Conservation (phyloP, 2,113 vertebrate genomes). For the Haemorhous mexicanus region DNA sequence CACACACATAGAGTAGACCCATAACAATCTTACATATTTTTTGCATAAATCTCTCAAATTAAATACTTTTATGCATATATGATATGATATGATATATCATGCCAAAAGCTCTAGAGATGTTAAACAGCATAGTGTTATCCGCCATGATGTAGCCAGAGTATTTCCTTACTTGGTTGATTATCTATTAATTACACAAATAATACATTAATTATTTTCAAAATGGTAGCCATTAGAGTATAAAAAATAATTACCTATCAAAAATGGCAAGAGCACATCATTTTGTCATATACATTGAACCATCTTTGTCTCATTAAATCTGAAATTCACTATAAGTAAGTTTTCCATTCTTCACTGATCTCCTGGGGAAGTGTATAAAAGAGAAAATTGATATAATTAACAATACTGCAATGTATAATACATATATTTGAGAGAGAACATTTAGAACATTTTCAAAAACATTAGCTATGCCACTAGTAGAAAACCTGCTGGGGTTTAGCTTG, state of each 20-base stretch:
- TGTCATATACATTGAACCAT: slow-evolving; percentile 36
- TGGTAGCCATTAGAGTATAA: slow-evolving; percentile 37
- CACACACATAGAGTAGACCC: not conserved
- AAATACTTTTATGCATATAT: not conserved
- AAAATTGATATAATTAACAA: slow-evolving; percentile 66
- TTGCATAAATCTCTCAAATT: not conserved
- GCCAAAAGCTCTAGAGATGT: not conserved
- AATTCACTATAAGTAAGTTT: slow-evolving; percentile 54
- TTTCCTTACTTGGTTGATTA: slow-evolving; percentile 8
- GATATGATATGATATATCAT: not conserved
- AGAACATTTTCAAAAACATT: slow-evolving; percentile 61
- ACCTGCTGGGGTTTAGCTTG: slow-evolving; percentile 58
- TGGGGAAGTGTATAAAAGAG: slow-evolving; percentile 48
- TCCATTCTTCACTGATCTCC: slow-evolving; percentile 54
- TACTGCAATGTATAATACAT: slow-evolving; percentile 45
- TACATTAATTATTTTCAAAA: slow-evolving; percentile 55
- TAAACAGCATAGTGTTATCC: not conserved
- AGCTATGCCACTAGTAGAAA: slow-evolving; percentile 33
- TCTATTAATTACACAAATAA: slow-evolving; percentile 50
- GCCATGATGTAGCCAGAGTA: not conserved
- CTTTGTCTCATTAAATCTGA: slow-evolving; percentile 65
- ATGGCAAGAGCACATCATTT: slow-evolving; percentile 6
- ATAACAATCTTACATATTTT: not conserved
- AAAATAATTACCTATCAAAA: slow-evolving; percentile 52
- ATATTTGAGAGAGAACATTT: slow-evolving; percentile 55